Conservation (phyloP, 2,113 vertebrate genomes). For the Sitta europaea region DNA sequence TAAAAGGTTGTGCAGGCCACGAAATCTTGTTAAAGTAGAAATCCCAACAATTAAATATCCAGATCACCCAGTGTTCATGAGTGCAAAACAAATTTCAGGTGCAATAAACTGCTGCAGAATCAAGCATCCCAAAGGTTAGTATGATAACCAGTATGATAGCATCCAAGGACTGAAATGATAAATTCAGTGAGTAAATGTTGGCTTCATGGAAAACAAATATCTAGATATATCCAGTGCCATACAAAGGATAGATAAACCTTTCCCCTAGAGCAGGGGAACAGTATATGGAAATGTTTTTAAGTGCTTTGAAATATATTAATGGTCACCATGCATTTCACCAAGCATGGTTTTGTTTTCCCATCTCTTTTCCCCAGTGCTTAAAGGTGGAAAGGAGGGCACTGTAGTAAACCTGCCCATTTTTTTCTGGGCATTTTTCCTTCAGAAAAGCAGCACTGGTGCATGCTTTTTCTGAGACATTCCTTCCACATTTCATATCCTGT, state of each 20-base stretch:
- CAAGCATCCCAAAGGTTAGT: neutral
- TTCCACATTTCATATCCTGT: neutral
- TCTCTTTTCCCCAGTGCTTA: neutral
- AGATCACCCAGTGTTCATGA: neutral
- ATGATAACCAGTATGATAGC: neutral
- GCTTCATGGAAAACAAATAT: neutral
- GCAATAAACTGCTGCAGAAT: neutral
- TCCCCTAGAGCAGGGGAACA: neutral
- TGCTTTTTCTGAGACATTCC: neutral
- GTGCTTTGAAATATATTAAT: neutral
- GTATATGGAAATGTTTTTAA: neutral
- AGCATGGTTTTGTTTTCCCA: neutral
- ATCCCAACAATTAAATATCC: neutral
- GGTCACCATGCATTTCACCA: neutral
- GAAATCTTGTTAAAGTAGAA: neutral
- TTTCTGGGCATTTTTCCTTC: neutral
- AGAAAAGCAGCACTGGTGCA: neutral
- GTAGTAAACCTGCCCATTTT: neutral
- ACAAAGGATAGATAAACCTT: neutral
- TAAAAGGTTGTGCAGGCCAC: neutral
- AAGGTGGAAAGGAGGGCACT: neutral
- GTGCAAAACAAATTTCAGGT: neutral
- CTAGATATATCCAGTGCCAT: neutral
- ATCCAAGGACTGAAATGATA: neutral
- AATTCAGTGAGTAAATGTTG: neutral